Percentiles rank a stretch among this genome's conserved stretches.
phyloP scores from a whole-genome alignment of 2,113 vertebrate genomes.

The Carassius carassius region DNA sequence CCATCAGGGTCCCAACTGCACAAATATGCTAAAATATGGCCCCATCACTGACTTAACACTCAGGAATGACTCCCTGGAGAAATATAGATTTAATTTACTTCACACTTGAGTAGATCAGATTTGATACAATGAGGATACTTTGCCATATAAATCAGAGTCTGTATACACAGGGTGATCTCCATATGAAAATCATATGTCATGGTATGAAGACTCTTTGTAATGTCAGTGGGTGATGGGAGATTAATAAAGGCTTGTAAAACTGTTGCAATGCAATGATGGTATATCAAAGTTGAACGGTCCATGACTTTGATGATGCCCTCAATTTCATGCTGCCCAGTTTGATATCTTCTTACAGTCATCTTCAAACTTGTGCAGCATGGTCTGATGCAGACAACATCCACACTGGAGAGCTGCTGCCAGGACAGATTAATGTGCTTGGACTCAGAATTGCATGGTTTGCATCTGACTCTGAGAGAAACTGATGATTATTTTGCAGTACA shows the following conservation, averaged over 20 bases:
- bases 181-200: slow-evolving; percentile 34
- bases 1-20: slow-evolving; percentile 80
- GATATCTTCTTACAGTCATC: slow-evolving; percentile 39
- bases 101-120: slow-evolving; percentile 80
- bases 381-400: background rate
- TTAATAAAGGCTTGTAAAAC: slow-evolving; percentile 52
- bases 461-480: background rate
- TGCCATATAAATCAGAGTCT: slow-evolving; percentile 81
- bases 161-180: slow-evolving; percentile 43
- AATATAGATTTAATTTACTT: slow-evolving; percentile 90
- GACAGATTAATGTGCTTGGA: background rate
- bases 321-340: slow-evolving; percentile 59
- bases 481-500: background rate
- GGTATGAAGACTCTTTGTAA: slow-evolving; percentile 7
- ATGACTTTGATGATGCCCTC: slow-evolving; percentile 61
- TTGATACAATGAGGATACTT: slow-evolving; percentile 91
- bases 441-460: background rate
- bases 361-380: slow-evolving; percentile 22
- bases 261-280: slow-evolving; percentile 48
- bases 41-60: slow-evolving; percentile 75
- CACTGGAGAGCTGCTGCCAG: background rate
- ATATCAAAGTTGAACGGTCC: slow-evolving; percentile 54
- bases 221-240: slow-evolving; percentile 31
- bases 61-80: slow-evolving; percentile 81
- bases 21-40: slow-evolving; percentile 81